These are phyloP conservation scores for human DNA, from an alignment of 2,113 vertebrate genomes.

Conservation along the genomic window GRCh38 chr19:49958001-49958500, in stretches of 20 bases:
- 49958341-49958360: background rate
- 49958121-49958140: too few relatives aligned
- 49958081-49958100: too few relatives aligned
- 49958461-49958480: background rate
- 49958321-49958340: background rate
- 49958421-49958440: background rate
- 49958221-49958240: background rate
- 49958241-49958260: background rate
- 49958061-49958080: too few relatives aligned
- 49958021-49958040: too few relatives aligned
- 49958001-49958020: too few relatives aligned
- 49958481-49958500: background rate
- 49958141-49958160: background rate
- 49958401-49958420: background rate
- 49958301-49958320: background rate
- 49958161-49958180: background rate
- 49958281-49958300: background rate
- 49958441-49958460: background rate
- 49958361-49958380: background rate
- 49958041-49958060: too few relatives aligned
- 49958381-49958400: background rate
- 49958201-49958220: background rate
- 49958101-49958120: too few relatives aligned
- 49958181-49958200: background rate
- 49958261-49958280: rapidly evolving